These are phyloP conservation scores for Vicugna pacos DNA, from an alignment of 2,113 vertebrate species.

Conservation along the genomic window DNA sequence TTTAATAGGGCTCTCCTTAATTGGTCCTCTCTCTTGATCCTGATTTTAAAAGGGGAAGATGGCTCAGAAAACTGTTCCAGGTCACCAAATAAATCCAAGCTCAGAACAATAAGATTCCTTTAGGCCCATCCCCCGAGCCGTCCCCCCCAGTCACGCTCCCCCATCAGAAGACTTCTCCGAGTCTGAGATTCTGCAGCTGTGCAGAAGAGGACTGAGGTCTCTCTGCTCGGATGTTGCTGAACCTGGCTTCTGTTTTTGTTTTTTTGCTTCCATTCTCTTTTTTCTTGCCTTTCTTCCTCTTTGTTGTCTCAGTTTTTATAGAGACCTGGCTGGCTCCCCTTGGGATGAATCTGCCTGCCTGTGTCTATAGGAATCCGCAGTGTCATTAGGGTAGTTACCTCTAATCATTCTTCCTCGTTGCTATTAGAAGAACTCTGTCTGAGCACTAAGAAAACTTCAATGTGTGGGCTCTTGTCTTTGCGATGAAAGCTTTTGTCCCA, in stretches of 20 bases:
- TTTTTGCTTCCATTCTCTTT: slow-evolving; percentile 71
- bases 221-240: slow-evolving; percentile 6
- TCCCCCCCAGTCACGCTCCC: neutral
- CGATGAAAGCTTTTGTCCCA: slow-evolving; percentile 74
- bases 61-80: neutral
- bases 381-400: slow-evolving; percentile 65
- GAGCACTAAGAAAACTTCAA: slow-evolving; percentile 42
- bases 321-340: slow-evolving; percentile 74
- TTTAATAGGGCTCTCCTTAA: neutral
- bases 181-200: slow-evolving; percentile 21
- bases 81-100: slow-evolving; percentile 64
- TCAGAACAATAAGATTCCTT: slow-evolving; percentile 47
- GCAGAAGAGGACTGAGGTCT: neutral
- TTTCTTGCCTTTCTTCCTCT: slow-evolving; percentile 74
- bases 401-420: slow-evolving; percentile 76
- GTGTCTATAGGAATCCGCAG: slow-evolving; percentile 56
- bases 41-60: slow-evolving; percentile 44
- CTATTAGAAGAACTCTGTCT: slow-evolving; percentile 74
- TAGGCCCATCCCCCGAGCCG: neutral
- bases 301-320: slow-evolving; percentile 73
- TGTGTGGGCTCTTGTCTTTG: slow-evolving; percentile 55
- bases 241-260: slow-evolving; percentile 60
- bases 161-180: neutral
- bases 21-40: neutral
- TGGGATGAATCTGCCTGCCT: slow-evolving; percentile 73